Evolutionary conservation across 2,113 vertebrate species (phyloP).

Genomic region (Machaerirhynchus nigripectus): DNA sequence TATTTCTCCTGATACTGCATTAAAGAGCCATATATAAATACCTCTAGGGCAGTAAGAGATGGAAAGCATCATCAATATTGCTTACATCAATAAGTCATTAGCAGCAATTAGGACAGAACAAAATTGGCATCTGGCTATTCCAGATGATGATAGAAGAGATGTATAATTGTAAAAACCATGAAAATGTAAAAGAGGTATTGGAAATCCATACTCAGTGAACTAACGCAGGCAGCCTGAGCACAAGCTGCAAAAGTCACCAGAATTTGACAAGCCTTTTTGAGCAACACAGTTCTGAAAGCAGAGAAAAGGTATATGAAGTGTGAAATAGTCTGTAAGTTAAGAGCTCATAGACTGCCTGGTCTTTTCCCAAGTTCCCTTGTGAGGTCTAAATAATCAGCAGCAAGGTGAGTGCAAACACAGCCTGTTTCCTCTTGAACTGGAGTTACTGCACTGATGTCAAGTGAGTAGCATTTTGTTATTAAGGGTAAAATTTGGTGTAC

Average conservation of each 20-base stretch:
- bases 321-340: neutral
- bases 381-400: neutral
- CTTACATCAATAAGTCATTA: neutral
- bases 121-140: neutral
- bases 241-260: neutral
- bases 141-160: neutral
- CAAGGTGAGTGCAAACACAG: neutral
- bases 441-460: neutral
- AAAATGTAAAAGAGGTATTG: neutral
- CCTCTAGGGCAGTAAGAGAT: neutral
- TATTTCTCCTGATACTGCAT: neutral
- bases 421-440: neutral
- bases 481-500: neutral
- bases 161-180: neutral
- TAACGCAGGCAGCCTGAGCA: neutral
- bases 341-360: neutral
- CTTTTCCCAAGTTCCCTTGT: neutral
- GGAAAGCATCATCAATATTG: neutral
- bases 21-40: neutral
- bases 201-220: slow-evolving; percentile 23
- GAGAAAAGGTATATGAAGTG: neutral
- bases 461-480: neutral
- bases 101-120: slow-evolving; percentile 23
- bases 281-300: neutral
- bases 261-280: neutral